Conservation (phyloP, 2,888 invertebrate species). For the Xiphydria camelus region DNA sequence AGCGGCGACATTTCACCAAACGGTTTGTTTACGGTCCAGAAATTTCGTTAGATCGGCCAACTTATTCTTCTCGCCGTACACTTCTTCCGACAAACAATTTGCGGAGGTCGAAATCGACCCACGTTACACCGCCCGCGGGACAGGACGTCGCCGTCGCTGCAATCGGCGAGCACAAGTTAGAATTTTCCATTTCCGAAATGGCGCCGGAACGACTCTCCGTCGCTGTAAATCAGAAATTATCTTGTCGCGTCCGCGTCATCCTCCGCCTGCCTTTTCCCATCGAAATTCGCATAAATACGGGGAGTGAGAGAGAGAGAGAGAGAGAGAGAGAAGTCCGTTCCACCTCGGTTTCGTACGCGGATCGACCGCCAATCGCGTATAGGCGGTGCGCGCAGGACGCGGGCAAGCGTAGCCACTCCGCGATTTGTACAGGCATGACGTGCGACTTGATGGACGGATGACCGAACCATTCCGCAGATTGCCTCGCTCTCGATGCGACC, state of each 20-base stretch:
- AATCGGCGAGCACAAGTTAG: conserved; percentile 11
- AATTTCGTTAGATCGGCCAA: neutral
- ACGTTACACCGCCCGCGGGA: conserved; percentile 17
- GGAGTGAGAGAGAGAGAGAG: neutral
- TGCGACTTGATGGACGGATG: conserved; percentile 55
- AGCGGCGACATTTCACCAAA: too few species aligned
- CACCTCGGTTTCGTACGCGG: too few species aligned
- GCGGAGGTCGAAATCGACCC: conserved; percentile 7
- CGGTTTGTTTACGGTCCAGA: too few species aligned
- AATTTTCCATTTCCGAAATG: conserved; percentile 45
- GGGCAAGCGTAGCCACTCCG: too few species aligned
- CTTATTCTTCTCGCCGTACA: conserved; percentile 6
- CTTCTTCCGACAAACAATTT: conserved; percentile 6
- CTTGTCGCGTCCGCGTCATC: conserved; percentile 46
- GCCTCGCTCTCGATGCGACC: conserved; percentile 52
- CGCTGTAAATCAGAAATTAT: conserved; percentile 58
- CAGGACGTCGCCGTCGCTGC: conserved; percentile 10
- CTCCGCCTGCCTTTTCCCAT: conserved; percentile 51
- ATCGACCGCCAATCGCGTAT: too few species aligned
- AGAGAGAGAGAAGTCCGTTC: neutral
- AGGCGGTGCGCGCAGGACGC: neutral
- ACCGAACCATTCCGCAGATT: conserved; percentile 57
- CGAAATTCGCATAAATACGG: conserved; percentile 53
- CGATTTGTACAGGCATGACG: too few species aligned
- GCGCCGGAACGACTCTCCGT: conserved; percentile 4